Conservation (phyloP, 2,888 invertebrate species). For the Watsonalla binaria region DNA sequence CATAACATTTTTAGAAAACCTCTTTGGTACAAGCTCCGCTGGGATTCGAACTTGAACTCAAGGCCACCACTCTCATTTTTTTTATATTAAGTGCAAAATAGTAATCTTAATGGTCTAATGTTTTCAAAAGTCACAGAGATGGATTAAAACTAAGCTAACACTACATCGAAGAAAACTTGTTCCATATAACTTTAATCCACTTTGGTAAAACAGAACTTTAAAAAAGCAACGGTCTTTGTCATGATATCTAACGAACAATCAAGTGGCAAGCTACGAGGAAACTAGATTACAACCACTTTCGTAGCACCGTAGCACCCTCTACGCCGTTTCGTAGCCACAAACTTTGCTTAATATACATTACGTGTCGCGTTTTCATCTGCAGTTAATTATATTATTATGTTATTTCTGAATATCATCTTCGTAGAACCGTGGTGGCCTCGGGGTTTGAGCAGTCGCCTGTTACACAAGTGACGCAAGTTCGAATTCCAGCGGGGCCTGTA, state of each 20-base stretch:
- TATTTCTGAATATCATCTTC: too few relatives aligned
- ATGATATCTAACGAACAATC: neutral
- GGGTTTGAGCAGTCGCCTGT: too few relatives aligned
- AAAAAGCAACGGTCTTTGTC: neutral
- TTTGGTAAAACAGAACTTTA: neutral
- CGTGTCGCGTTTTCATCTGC: neutral
- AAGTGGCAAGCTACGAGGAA: neutral
- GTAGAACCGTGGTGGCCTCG: too few relatives aligned
- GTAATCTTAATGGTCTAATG: constrained; percentile 3
- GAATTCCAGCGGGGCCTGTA: too few relatives aligned
- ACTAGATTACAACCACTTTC: neutral
- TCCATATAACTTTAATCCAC: neutral
- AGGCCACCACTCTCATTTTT: too few relatives aligned
- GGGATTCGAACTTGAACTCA: too few relatives aligned
- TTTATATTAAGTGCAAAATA: too few relatives aligned
- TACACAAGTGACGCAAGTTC: too few relatives aligned
- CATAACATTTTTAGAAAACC: too few relatives aligned
- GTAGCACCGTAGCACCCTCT: neutral
- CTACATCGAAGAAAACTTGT: neutral
- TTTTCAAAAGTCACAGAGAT: neutral
- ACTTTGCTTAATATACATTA: neutral
- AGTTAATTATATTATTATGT: neutral
- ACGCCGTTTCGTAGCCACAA: neutral
- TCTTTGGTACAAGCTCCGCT: too few relatives aligned
- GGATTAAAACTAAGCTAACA: neutral